phyloP scores from a whole-genome alignment of 2,113 vertebrate species.

The Agelaius phoeniceus region DNA sequence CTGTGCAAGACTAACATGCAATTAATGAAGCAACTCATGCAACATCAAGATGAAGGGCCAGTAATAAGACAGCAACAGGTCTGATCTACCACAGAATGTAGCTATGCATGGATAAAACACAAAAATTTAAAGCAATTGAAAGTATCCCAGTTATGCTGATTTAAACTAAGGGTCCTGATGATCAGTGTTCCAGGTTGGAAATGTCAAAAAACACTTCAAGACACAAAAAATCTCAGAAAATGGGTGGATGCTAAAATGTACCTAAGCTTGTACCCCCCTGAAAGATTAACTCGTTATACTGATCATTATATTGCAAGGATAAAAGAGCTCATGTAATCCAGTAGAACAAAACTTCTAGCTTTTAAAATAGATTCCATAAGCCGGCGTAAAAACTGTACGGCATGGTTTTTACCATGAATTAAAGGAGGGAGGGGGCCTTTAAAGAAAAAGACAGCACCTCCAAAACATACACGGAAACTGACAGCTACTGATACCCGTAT shows the following conservation, averaged over 20 bases:
- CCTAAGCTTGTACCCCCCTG: neutral
- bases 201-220: neutral
- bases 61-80: constrained; percentile 47
- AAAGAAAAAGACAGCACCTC: neutral
- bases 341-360: neutral
- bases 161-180: neutral
- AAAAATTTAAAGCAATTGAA: neutral
- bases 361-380: neutral
- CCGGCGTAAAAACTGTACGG: neutral
- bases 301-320: neutral
- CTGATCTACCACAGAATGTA: neutral
- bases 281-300: neutral
- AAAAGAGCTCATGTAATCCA: neutral
- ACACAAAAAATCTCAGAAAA: neutral
- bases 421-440: neutral
- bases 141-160: neutral
- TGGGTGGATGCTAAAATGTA: neutral
- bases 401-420: neutral
- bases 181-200: neutral
- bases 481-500: neutral
- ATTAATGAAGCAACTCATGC: neutral
- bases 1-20: neutral
- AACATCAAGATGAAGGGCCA: neutral
- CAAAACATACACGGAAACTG: neutral
- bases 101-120: neutral